Evolutionary conservation across 2,797 vertebrate species (phyloP).

Genomic region (Danio aesculapii): DNA sequence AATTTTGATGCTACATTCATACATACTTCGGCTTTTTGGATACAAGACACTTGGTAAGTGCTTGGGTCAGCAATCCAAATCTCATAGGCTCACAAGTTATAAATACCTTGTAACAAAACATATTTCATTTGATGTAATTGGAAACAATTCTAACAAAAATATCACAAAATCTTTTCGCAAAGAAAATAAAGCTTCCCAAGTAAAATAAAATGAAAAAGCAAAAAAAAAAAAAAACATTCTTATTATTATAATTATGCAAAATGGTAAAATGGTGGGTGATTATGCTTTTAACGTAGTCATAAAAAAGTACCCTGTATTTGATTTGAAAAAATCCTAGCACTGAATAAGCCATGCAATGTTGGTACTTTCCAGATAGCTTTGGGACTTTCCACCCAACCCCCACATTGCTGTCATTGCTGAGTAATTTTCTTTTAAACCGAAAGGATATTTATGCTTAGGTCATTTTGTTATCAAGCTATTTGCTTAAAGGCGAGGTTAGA

Average conservation of each 20-base stretch:
- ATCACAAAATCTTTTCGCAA: not conserved
- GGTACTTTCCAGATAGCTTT: conserved; percentile 48
- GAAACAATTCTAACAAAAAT: not conserved
- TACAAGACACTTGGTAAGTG: not conserved
- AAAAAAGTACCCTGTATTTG: not conserved
- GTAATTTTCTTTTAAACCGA: not conserved
- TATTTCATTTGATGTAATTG: not conserved
- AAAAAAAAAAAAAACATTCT: not conserved
- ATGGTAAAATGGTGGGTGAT: not conserved
- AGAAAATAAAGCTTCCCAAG: not conserved
- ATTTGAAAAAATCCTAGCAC: too few relatives aligned
- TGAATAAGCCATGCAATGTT: not conserved
- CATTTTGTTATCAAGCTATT: not conserved
- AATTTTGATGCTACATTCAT: not conserved
- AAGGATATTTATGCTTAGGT: not conserved
- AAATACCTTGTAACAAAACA: not conserved
- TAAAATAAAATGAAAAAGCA: not conserved
- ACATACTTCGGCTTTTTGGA: not conserved
- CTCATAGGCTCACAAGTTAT: not conserved
- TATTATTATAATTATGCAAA: not conserved
- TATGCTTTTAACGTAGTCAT: not conserved
- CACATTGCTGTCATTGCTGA: not conserved
- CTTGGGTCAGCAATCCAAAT: not conserved
- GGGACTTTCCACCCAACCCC: conserved; percentile 57
- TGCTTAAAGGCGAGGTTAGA: not conserved